phyloP scores from a whole-genome alignment of 1,140 invertebrate genomes.

The Zaprionus inermis region DNA sequence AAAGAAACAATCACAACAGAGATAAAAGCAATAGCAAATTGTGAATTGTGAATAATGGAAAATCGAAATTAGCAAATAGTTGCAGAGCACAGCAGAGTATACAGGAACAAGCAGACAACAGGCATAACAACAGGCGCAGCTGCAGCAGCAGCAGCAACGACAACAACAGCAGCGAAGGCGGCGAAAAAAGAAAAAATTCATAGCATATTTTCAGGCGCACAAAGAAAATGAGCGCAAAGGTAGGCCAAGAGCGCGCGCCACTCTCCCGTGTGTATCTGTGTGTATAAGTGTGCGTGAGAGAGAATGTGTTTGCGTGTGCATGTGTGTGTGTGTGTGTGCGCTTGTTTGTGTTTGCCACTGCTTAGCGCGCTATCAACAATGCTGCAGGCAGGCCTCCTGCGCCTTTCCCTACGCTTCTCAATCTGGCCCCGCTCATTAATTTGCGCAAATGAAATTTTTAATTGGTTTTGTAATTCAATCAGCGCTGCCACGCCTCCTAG shows the following conservation, averaged over 20 bases:
- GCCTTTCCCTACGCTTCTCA: neutral
- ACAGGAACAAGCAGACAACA: neutral
- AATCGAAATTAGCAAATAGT: constrained; percentile 18
- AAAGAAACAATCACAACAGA: neutral
- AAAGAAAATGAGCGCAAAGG: constrained; percentile 81
- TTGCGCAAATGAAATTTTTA: constrained; percentile 46
- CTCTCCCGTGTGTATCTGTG: constrained; percentile 22
- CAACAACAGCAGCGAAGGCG: neutral
- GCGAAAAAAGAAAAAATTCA: constrained; percentile 41
- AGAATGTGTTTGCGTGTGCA: neutral
- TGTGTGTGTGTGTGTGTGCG: constrained; percentile 16
- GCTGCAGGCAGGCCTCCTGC: constrained; percentile 16
- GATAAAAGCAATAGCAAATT: constrained; percentile 5
- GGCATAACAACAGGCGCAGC: constrained; percentile 16
- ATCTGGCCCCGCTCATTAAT: constrained; percentile 14
- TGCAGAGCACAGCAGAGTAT: neutral
- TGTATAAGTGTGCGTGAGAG: constrained; percentile 1
- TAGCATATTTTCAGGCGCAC: constrained; percentile 76
- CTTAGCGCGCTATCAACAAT: constrained; percentile 50
- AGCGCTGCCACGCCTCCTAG: constrained; percentile 2
- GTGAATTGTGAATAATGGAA: constrained; percentile 8
- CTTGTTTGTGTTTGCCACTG: constrained; percentile 26
- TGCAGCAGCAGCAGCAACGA: constrained; percentile 2
- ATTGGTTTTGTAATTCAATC: constrained; percentile 47
- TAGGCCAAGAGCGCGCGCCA: constrained; percentile 58